Conservation (phyloP, 2,113 vertebrate species). For the Lota lota region DNA sequence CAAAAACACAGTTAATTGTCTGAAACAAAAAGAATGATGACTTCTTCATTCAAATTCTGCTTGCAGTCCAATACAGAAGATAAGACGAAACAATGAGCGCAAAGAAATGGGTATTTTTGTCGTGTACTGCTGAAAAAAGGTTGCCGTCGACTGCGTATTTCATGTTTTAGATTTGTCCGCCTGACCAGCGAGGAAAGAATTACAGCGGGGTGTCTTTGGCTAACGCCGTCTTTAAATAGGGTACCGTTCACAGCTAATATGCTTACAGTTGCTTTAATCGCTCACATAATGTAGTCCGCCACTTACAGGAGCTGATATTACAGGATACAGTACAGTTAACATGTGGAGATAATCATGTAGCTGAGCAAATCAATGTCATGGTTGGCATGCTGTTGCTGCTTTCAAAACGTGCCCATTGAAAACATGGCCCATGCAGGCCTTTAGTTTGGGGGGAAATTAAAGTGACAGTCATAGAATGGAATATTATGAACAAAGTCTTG, state of each 20-base stretch:
- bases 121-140: too few species aligned
- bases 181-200: slow-evolving; percentile 32
- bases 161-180: slow-evolving; percentile 15
- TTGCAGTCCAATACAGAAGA: too few species aligned
- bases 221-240: slow-evolving; percentile 50
- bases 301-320: slow-evolving; percentile 28
- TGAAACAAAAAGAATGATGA: not conserved
- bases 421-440: slow-evolving; percentile 4
- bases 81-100: too few species aligned
- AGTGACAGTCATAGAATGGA: slow-evolving; percentile 33
- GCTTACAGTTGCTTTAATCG: slow-evolving; percentile 59
- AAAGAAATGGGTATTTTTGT: too few species aligned
- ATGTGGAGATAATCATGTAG: slow-evolving; percentile 71
- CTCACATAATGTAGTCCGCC: slow-evolving; percentile 35
- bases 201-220: slow-evolving; percentile 51
- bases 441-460: slow-evolving; percentile 50
- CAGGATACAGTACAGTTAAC: slow-evolving; percentile 39
- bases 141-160: not conserved
- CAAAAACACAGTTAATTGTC: too few species aligned
- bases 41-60: too few species aligned
- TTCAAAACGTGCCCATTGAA: slow-evolving; percentile 51
- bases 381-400: slow-evolving; percentile 26
- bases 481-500: not conserved
- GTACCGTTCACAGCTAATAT: slow-evolving; percentile 67
- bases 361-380: slow-evolving; percentile 66